These are phyloP conservation scores for Luehdorfia chinensis DNA, from an alignment of 1,140 invertebrate species.

Conservation along the genomic window DNA sequence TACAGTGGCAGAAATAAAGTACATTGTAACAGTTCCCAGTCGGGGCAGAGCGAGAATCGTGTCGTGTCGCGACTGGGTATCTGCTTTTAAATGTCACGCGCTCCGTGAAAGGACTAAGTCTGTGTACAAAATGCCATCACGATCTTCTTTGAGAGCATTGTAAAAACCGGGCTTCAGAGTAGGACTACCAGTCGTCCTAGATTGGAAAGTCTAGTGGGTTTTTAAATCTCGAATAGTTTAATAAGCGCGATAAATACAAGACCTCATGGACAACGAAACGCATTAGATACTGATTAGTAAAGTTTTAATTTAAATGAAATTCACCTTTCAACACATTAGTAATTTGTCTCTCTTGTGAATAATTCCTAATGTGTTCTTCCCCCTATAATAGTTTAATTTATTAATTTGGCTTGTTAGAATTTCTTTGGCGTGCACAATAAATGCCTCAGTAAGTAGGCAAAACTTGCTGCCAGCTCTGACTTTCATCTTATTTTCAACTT, in stretches of 20 bases:
- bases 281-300: no score
- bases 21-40: conserved; percentile 8
- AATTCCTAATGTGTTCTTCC: no score
- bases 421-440: conserved; percentile 1
- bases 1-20: conserved; percentile 1
- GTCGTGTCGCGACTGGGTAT: conserved; percentile 24
- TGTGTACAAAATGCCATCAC: conserved; percentile 53
- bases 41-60: conserved; percentile 17
- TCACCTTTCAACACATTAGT: no score
- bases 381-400: no score
- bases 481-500: conserved; percentile 9
- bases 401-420: conserved; percentile 2
- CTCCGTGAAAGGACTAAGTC: conserved; percentile 49
- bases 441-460: neutral
- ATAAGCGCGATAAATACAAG: no score
- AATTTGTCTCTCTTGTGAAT: no score
- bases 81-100: conserved; percentile 56
- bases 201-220: conserved; percentile 4
- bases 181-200: conserved; percentile 6
- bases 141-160: conserved; percentile 43
- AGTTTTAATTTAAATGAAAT: neutral
- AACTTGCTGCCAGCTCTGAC: neutral
- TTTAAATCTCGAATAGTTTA: no score
- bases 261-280: no score
- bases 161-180: conserved; percentile 27